A percentile compares a stretch with the other conserved stretches of the same genome.
phyloP scores from a whole-genome alignment of 2,113 vertebrate genomes.

The Arothron firmamentum region DNA sequence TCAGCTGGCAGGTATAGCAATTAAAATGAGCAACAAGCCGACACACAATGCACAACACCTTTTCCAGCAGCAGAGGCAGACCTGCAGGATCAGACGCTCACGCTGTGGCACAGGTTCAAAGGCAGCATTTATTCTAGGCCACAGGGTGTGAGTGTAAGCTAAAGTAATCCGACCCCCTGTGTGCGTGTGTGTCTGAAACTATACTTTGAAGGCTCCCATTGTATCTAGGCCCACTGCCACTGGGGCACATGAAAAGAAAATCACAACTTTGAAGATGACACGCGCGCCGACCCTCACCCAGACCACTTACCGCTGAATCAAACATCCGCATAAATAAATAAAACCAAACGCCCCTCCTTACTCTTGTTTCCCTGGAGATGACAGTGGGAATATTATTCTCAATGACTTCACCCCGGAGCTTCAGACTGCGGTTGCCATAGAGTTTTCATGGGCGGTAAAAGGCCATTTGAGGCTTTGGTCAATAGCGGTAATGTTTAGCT shows the following conservation, averaged over 20 bases:
- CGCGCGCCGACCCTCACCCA: conserved; percentile 33
- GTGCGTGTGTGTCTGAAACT: background rate
- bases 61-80: too few relatives aligned
- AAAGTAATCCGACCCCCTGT: conserved; percentile 61
- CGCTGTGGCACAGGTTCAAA: conserved; percentile 61
- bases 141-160: conserved; percentile 27
- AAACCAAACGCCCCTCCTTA: conserved; percentile 25
- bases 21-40: too few relatives aligned
- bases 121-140: conserved; percentile 49
- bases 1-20: too few relatives aligned
- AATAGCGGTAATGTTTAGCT: conserved; percentile 14
- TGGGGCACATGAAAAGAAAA: conserved; percentile 68
- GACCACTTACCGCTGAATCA: conserved; percentile 46
- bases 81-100: conserved; percentile 21
- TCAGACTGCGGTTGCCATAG: conserved; percentile 34
- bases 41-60: background rate
- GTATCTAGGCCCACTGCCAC: conserved; percentile 45
- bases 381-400: conserved; percentile 46
- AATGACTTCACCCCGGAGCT: conserved; percentile 13
- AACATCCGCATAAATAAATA: conserved; percentile 44
- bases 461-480: conserved; percentile 34
- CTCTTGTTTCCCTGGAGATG: conserved; percentile 42
- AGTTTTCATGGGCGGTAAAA: conserved; percentile 32
- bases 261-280: conserved; percentile 69
- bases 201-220: conserved; percentile 70